phyloP scores from a whole-genome alignment of 1,140 invertebrate species.

The Whitmania pigra region DNA sequence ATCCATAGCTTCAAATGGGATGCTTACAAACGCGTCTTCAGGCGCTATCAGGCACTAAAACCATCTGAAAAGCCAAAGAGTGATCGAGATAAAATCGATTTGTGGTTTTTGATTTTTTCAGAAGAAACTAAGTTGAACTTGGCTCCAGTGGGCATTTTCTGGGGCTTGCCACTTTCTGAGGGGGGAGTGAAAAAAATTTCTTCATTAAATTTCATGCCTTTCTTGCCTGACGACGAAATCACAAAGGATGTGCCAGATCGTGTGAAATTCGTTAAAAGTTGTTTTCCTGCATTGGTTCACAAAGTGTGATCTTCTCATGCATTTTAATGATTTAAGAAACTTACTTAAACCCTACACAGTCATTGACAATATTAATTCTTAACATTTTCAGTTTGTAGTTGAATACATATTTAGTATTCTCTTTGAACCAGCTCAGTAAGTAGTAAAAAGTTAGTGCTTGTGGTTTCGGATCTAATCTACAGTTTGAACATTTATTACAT shows the following conservation, averaged over 20 bases:
- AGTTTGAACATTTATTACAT: no score
- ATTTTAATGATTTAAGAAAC: no score
- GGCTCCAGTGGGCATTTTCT: conserved; percentile 24
- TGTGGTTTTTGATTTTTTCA: conserved; percentile 25
- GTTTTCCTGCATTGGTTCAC: no score
- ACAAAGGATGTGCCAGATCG: conserved; percentile 16
- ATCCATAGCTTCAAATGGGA: conserved; percentile 26
- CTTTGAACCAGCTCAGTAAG: no score
- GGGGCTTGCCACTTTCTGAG: conserved; percentile 22
- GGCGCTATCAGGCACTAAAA: conserved; percentile 20
- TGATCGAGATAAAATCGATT: conserved; percentile 26
- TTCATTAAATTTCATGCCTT: neutral
- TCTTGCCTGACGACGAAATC: conserved; percentile 22
- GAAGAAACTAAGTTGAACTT: conserved; percentile 21
- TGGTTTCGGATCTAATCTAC: no score
- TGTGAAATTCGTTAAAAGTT: neutral
- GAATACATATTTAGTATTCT: no score
- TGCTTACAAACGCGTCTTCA: conserved; percentile 25
- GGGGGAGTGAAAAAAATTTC: conserved; percentile 9
- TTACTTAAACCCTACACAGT: no score
- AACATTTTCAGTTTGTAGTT: no score
- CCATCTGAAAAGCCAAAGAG: conserved; percentile 20
- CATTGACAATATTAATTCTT: no score
- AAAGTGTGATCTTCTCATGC: no score
- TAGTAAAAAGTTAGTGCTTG: no score